These are phyloP conservation scores for Sipha maydis DNA, from an alignment of 2,888 invertebrate genomes.

Conservation along the genomic window DNA sequence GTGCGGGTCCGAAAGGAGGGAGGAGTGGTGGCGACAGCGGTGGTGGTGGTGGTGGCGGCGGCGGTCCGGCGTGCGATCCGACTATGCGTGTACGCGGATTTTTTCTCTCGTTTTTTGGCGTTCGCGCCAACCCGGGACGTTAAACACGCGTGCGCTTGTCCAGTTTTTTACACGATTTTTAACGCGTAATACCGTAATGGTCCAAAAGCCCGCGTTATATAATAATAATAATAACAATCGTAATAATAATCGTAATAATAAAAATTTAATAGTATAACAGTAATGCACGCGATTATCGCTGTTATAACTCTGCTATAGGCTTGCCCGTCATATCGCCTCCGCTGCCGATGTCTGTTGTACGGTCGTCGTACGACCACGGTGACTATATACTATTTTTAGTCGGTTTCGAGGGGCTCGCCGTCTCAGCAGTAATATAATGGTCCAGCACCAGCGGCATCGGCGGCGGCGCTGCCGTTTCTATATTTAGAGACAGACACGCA, in stretches of 20 bases:
- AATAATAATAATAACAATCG: neutral
- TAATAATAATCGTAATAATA: no score
- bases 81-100: neutral
- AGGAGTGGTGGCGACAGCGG: no score
- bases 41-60: neutral
- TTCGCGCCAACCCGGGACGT: conserved; percentile 14
- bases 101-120: neutral
- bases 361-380: neutral
- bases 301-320: conserved; percentile 1
- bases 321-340: neutral
- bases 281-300: neutral
- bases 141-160: neutral
- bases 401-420: conserved; percentile 46
- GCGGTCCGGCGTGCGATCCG: neutral
- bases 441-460: conserved; percentile 51
- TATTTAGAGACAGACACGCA: conserved; percentile 57
- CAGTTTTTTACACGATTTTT: neutral
- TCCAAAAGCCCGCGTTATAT: no score
- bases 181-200: neutral
- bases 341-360: neutral
- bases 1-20: neutral
- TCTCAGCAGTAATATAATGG: conserved; percentile 19
- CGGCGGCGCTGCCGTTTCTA: conserved; percentile 41
- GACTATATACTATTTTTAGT: conserved; percentile 45
- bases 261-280: neutral